phyloP scores from a whole-genome alignment of 2,888 invertebrate species.

The Seira musarum region DNA sequence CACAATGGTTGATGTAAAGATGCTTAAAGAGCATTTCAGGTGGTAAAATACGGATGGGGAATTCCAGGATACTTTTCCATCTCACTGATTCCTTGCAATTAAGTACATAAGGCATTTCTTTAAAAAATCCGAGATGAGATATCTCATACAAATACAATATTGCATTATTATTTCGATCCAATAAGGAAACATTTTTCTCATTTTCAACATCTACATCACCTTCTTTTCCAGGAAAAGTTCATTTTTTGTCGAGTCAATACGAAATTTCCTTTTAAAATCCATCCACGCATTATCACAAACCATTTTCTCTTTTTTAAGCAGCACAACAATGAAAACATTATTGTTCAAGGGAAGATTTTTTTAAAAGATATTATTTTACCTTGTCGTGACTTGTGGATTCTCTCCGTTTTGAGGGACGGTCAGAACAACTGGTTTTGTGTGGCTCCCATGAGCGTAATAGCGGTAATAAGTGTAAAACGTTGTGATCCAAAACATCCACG shows the following conservation, averaged over 20 bases:
- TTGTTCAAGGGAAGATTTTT: too few relatives aligned
- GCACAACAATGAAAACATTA: too few relatives aligned
- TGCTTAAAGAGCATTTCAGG: not conserved
- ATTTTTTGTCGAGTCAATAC: conserved; percentile 6
- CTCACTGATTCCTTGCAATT: not conserved
- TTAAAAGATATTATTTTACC: too few relatives aligned
- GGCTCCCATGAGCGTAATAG: conserved; percentile 47
- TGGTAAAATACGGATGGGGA: conserved; percentile 5
- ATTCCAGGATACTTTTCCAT: conserved; percentile 20
- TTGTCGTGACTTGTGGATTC: conserved; percentile 36
- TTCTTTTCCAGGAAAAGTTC: conserved; percentile 13
- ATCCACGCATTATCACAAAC: too few relatives aligned
- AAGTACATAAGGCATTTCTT: conserved; percentile 13
- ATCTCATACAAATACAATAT: too few relatives aligned
- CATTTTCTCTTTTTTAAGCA: too few relatives aligned
- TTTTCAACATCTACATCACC: not conserved
- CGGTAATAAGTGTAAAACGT: conserved; percentile 62
- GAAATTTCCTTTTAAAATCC: too few relatives aligned
- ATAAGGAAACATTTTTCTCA: too few relatives aligned
- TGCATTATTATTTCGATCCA: too few relatives aligned
- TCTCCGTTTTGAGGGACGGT: conserved; percentile 57
- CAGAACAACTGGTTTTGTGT: conserved; percentile 48
- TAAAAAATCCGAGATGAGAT: not conserved
- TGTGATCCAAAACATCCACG: conserved; percentile 66
- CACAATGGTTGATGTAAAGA: too few relatives aligned